Evolutionary conservation across 2,113 vertebrate species (phyloP), one percentile per base, ranked within the genome.

Genomic region (Crotalus tigris): DNA sequence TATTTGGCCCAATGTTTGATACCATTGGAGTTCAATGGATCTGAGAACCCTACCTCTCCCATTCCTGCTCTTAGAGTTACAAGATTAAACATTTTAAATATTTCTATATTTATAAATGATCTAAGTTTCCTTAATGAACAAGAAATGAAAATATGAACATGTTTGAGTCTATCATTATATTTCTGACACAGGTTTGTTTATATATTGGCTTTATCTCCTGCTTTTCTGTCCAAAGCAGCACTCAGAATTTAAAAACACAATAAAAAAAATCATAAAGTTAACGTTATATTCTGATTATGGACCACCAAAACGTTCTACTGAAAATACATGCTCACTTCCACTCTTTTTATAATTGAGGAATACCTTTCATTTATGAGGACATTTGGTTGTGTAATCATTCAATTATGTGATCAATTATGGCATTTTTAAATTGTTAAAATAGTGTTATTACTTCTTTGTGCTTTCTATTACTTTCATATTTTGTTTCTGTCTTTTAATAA

Each of bases 111-210:
- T 59, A 54, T 23, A 39, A 39, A 89, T 57, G 54, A 58, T 21
- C 94, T 0, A 92, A 1, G n/a, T 59, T 3, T 91, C 94, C 39
- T 88, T 1, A 58, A 9, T 1, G 88, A 93, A 49, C 19, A 69
- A 69, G 61, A 3, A 88, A 9, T 94, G 91, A 91, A 92, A 75
- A 46, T 92, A 92, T 46, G n/a, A 87, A 64, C 7, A 64, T 64
- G 26, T 64, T 64, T 64, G 24, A 64, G 26, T 29, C 26, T 64
- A 64, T 64, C 10, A n/a, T 61, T 61, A 26, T 61, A 61, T n/a
- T n/a, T n/a, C 26, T 64, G 26, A 64, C 26, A 64, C 11, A 69
- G 61, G 61, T n/a, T 69, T 69, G 61, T 69, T 69, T 69, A 69
- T 69, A 13, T n/a, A 64, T n/a, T 69, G 61, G 29, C 26, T 69